Evolutionary conservation across 2,888 invertebrate species (phyloP).

Genomic region (Anoncus sp.): DNA sequence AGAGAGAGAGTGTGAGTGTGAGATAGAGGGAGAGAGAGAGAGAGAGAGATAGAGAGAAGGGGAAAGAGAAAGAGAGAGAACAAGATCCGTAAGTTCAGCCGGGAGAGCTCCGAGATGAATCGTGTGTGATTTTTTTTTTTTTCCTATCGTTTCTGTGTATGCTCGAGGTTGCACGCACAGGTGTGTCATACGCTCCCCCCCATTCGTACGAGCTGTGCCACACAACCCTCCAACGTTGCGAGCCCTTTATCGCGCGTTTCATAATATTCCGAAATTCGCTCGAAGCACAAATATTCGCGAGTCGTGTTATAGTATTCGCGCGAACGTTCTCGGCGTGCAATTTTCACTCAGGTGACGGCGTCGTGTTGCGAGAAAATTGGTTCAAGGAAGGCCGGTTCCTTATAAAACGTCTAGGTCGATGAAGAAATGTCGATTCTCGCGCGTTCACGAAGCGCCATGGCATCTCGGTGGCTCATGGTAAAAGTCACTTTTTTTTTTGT

Average conservation of each 20-base stretch:
- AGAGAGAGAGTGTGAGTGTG: no score
- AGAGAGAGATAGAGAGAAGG: constrained; percentile 27
- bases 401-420: constrained; percentile 50
- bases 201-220: constrained; percentile 35
- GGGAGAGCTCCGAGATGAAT: constrained; percentile 39
- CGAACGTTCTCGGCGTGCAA: background rate
- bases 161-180: constrained; percentile 61
- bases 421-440: constrained; percentile 61
- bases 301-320: background rate
- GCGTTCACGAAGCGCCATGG: constrained; percentile 65
- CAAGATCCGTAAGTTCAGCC: constrained; percentile 59
- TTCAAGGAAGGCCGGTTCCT: constrained; percentile 65
- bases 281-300: background rate
- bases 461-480: constrained; percentile 58
- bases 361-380: constrained; percentile 49
- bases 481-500: constrained; percentile 37
- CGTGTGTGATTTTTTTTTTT: constrained; percentile 45
- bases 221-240: constrained; percentile 43
- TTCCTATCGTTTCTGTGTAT: constrained; percentile 42
- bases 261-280: constrained; percentile 12
- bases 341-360: constrained; percentile 30
- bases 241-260: constrained; percentile 30
- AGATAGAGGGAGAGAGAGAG: constrained; percentile 46
- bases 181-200: constrained; percentile 63
- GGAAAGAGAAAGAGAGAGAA: constrained; percentile 47